Percentiles rank a stretch among this genome's conserved stretches.
phyloP scores from a whole-genome alignment of 1,140 invertebrate genomes.

The Meloidogyne floridensis region DNA sequence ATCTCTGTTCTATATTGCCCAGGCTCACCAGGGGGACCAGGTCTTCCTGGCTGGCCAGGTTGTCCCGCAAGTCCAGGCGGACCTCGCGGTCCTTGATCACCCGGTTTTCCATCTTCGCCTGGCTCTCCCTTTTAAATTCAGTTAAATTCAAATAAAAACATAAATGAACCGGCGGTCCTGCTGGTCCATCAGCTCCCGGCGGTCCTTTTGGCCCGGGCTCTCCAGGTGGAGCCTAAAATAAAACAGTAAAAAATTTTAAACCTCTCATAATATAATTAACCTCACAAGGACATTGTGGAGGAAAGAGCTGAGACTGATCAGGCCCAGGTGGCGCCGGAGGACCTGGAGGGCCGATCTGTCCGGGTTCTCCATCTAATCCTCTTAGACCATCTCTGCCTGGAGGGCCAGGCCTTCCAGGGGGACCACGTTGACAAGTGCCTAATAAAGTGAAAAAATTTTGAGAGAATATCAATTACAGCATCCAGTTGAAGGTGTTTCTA shows the following conservation, averaged over 20 bases:
- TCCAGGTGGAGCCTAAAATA: slow-evolving; percentile 20
- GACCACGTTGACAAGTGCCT: slow-evolving; percentile 52
- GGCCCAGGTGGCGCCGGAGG: slow-evolving; percentile 52
- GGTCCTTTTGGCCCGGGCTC: slow-evolving; percentile 42
- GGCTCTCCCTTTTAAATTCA: slow-evolving; percentile 29
- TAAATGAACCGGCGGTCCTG: slow-evolving; percentile 41
- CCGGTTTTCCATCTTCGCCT: slow-evolving; percentile 51
- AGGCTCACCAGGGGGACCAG: slow-evolving; percentile 50
- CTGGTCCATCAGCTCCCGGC: slow-evolving; percentile 41
- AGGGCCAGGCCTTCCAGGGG: slow-evolving; percentile 48
- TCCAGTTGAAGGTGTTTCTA: slow-evolving; percentile 57
- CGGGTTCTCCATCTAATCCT: slow-evolving; percentile 54
- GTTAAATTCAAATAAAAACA: background rate
- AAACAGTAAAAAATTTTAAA: background rate
- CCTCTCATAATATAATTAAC: slow-evolving; percentile 1
- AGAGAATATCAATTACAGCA: slow-evolving; percentile 37
- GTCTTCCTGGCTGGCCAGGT: slow-evolving; percentile 48
- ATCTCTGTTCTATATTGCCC: slow-evolving; percentile 50
- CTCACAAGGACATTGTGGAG: slow-evolving; percentile 56
- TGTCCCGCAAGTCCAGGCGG: slow-evolving; percentile 45
- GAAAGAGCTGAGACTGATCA: slow-evolving; percentile 46
- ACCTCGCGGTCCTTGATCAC: slow-evolving; percentile 50
- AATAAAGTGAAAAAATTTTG: background rate
- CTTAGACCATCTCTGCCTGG: slow-evolving; percentile 50
- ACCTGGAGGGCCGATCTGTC: slow-evolving; percentile 50